Evolutionary conservation across 2,888 invertebrate species (phyloP).

Genomic region (Xestoiulus laeticollis): DNA sequence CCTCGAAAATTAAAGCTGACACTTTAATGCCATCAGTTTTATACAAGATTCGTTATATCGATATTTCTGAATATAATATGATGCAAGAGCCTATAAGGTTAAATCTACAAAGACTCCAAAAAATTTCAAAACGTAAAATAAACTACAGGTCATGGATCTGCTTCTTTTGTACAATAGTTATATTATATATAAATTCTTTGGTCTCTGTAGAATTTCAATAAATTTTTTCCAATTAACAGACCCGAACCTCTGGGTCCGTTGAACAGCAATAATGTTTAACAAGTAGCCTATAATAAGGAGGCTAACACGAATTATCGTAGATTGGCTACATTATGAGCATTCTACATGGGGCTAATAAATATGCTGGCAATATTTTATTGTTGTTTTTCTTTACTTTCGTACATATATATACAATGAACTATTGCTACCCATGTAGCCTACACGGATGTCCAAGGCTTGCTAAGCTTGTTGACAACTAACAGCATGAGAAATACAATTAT

Average conservation of each 20-base stretch:
- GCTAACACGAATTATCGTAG: neutral
- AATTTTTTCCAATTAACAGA: too few relatives aligned
- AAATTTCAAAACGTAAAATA: too few relatives aligned
- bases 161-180: neutral
- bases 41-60: neutral
- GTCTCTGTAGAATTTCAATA: too few relatives aligned
- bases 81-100: too few relatives aligned
- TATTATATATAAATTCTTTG: too few relatives aligned
- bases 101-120: too few relatives aligned
- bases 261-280: too few relatives aligned
- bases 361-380: neutral
- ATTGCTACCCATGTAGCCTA: neutral
- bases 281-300: neutral
- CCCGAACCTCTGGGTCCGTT: too few relatives aligned
- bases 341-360: neutral
- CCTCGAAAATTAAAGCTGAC: conserved; percentile 23
- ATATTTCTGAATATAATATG: neutral
- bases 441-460: neutral
- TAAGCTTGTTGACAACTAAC: neutral
- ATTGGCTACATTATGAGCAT: neutral
- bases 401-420: too few relatives aligned
- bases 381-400: neutral
- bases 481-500: neutral
- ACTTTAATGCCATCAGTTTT: neutral
- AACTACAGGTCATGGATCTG: neutral